Evolutionary conservation across 2,113 vertebrate genomes (phyloP).

Genomic region (Herpetotheres cachinnans): DNA sequence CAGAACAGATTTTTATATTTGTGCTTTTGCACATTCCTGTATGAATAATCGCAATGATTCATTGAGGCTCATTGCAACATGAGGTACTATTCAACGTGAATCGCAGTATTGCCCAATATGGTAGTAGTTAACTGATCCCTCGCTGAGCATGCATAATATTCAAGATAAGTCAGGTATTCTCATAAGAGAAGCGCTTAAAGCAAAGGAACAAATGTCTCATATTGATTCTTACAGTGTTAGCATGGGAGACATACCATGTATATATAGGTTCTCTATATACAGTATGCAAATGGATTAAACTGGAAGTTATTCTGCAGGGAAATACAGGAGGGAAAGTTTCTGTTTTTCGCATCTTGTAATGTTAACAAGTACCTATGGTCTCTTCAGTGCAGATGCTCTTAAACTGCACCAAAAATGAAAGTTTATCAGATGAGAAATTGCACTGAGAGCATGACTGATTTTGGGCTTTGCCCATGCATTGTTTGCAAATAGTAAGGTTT

Average conservation of each 20-base stretch:
- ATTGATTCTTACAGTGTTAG: not conserved
- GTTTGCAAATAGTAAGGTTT: not conserved
- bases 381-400: not conserved
- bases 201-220: not conserved
- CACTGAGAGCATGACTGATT: not conserved
- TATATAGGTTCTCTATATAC: not conserved
- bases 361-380: not conserved
- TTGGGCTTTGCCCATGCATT: not conserved
- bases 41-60: slow-evolving; percentile 52
- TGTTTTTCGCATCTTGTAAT: not conserved
- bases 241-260: not conserved
- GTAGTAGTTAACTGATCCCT: not conserved
- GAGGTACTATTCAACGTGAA: slow-evolving; percentile 18
- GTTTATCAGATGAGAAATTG: not conserved
- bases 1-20: slow-evolving; percentile 41
- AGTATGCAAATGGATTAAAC: not conserved
- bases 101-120: slow-evolving; percentile 29
- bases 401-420: not conserved
- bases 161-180: not conserved
- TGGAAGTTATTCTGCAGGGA: not conserved
- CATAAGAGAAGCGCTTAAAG: not conserved
- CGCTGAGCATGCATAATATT: not conserved
- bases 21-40: slow-evolving; percentile 15
- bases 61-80: slow-evolving; percentile 16
- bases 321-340: not conserved